phyloP scores from a whole-genome alignment of 2,113 vertebrate species.

The Cephalopholis sonnerati region DNA sequence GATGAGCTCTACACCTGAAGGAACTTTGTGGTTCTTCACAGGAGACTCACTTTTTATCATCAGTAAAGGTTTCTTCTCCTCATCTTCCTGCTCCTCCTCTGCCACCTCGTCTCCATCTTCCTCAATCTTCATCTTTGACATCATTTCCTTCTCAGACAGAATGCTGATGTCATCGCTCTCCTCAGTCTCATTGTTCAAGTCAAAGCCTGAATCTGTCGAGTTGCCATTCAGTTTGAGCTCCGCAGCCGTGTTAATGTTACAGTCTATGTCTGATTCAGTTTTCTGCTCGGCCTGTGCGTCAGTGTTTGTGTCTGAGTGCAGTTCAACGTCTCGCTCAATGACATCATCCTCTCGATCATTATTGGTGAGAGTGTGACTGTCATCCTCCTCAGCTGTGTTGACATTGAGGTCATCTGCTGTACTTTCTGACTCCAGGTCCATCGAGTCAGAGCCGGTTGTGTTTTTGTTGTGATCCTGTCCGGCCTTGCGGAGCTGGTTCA shows the following conservation, averaged over 20 bases:
- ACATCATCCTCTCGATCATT: constrained; percentile 72
- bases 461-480: constrained; percentile 96
- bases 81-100: constrained; percentile 42
- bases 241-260: constrained; percentile 39
- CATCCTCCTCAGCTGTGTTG: constrained; percentile 62
- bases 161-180: constrained; percentile 80
- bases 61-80: constrained; percentile 73
- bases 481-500: constrained; percentile 96
- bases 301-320: constrained; percentile 11
- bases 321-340: constrained; percentile 44
- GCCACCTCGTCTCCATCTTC: constrained; percentile 63
- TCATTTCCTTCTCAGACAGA: constrained; percentile 76
- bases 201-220: constrained; percentile 43
- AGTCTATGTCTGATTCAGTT: constrained; percentile 52
- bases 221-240: constrained; percentile 67
- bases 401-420: constrained; percentile 79
- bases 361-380: constrained; percentile 65
- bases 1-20: constrained; percentile 63
- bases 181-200: constrained; percentile 69
- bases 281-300: constrained; percentile 52
- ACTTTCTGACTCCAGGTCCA: constrained; percentile 73
- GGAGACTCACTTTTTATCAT: constrained; percentile 49
- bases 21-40: constrained; percentile 41
- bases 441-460: constrained; percentile 71
- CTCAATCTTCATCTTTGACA: constrained; percentile 70